These are phyloP conservation scores for Cremastobaeus sp. DNA, from an alignment of 2,888 invertebrate species.

Conservation along the genomic window DNA sequence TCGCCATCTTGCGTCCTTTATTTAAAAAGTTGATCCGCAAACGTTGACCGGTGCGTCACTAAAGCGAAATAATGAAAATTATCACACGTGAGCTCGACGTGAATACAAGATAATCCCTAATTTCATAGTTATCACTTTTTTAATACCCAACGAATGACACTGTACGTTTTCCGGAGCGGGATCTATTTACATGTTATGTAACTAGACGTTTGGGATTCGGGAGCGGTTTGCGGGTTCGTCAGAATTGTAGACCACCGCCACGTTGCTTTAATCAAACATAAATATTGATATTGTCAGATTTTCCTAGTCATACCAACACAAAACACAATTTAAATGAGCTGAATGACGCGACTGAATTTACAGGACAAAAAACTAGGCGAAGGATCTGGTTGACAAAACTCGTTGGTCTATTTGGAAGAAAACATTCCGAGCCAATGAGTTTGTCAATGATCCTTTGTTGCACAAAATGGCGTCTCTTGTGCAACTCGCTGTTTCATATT, in stretches of 20 bases:
- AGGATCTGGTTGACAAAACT: slow-evolving; percentile 32
- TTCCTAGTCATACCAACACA: slow-evolving; percentile 48
- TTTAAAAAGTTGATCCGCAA: not conserved
- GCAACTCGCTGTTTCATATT: slow-evolving; percentile 4
- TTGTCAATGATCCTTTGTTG: no score
- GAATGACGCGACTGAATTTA: slow-evolving; percentile 27
- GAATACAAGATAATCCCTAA: not conserved
- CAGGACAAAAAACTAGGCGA: slow-evolving; percentile 21
- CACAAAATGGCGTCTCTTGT: no score
- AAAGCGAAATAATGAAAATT: no score
- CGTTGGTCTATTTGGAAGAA: slow-evolving; percentile 9
- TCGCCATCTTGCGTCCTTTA: slow-evolving; percentile 18
- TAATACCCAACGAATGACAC: slow-evolving; percentile 12
- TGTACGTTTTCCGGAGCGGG: not conserved
- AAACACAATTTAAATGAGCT: slow-evolving; percentile 33
- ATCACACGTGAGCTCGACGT: no score
- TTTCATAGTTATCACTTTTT: slow-evolving; percentile 5
- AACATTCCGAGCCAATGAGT: slow-evolving; percentile 24
- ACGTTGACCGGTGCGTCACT: no score
- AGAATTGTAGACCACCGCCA: slow-evolving; percentile 30
- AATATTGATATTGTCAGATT: slow-evolving; percentile 52
- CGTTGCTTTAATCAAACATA: slow-evolving; percentile 41
- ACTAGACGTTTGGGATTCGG: slow-evolving; percentile 24
- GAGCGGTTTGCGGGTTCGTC: slow-evolving; percentile 5
- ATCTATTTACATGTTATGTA: slow-evolving; percentile 19